phyloP scores from a whole-genome alignment of 2,797 vertebrate species.

The Rallus crepitans region DNA sequence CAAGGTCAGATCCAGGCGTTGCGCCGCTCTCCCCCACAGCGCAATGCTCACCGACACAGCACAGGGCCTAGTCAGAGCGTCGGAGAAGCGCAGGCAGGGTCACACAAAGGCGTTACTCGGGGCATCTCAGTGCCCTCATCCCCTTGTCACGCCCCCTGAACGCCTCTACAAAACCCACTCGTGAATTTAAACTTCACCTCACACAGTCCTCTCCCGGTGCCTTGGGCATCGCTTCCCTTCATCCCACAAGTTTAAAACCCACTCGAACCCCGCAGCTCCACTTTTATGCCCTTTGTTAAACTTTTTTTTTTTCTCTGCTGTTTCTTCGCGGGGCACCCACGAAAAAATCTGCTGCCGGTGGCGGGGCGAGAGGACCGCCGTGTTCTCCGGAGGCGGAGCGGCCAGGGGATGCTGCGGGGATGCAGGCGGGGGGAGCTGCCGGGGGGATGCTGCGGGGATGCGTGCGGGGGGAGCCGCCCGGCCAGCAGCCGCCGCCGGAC shows the following conservation, averaged over 20 bases:
- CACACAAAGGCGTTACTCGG: not conserved
- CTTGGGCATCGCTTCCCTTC: not conserved
- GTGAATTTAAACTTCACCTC: not conserved
- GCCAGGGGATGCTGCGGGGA: not conserved
- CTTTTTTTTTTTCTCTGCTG: too few relatives aligned
- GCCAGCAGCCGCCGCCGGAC: too few relatives aligned
- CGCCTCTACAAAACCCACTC: not conserved
- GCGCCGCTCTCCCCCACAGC: fast-evolving
- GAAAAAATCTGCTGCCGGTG: not conserved
- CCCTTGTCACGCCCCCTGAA: fast-evolving
- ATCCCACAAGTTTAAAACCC: not conserved
- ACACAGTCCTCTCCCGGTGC: too few relatives aligned
- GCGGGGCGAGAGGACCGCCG: not conserved
- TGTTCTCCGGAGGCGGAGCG: too few relatives aligned
- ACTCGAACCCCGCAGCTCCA: not conserved
- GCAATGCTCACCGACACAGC: not conserved
- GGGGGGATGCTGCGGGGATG: too few relatives aligned
- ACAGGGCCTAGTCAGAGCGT: fast-evolving
- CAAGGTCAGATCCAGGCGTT: fast-evolving
- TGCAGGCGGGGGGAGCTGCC: not conserved
- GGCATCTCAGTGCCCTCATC: not conserved
- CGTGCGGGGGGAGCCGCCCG: not conserved
- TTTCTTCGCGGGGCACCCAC: not conserved
- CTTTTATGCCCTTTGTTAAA: too few relatives aligned
- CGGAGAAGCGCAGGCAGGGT: not conserved